Conservation (phyloP, 2,888 invertebrate species). For the Dasysyrphus albostriatus region DNA sequence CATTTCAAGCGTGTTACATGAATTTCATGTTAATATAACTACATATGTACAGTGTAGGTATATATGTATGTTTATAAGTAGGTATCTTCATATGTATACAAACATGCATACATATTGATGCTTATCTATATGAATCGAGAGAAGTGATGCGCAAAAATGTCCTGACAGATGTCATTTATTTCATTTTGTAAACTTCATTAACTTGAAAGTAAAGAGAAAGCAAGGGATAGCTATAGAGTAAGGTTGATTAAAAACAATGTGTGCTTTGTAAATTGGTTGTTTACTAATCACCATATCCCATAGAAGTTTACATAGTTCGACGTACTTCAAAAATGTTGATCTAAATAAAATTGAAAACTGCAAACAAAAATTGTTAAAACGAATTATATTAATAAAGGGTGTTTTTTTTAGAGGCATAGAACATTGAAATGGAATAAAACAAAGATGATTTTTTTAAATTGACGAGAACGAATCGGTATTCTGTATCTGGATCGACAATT, state of each 20-base stretch:
- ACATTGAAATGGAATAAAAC: no score
- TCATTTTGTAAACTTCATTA: conserved; percentile 66
- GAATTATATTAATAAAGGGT: no score
- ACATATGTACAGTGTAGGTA: background rate
- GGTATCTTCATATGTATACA: background rate
- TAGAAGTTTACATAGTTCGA: background rate
- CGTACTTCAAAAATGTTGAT: background rate
- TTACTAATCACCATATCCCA: conserved; percentile 33
- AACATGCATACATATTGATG: background rate
- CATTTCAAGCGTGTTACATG: conserved; percentile 51
- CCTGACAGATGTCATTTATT: conserved; percentile 43
- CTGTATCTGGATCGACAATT: no score
- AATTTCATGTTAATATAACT: conserved; percentile 38
- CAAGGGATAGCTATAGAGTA: background rate
- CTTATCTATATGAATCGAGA: conserved; percentile 21
- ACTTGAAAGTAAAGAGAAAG: conserved; percentile 10
- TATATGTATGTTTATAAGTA: no score
- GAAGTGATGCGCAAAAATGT: conserved; percentile 34
- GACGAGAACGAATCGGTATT: no score
- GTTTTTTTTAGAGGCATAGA: no score
- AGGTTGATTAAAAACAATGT: conserved; percentile 52
- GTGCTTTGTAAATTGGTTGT: conserved; percentile 20
- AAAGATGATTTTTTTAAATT: no score
- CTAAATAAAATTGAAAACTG: background rate
- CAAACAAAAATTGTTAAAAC: background rate